Percentiles rank a stretch among this genome's conserved stretches.
Evolutionary conservation across 2,113 vertebrate species (phyloP).

Genomic region (Rhadina sibilatrix): DNA sequence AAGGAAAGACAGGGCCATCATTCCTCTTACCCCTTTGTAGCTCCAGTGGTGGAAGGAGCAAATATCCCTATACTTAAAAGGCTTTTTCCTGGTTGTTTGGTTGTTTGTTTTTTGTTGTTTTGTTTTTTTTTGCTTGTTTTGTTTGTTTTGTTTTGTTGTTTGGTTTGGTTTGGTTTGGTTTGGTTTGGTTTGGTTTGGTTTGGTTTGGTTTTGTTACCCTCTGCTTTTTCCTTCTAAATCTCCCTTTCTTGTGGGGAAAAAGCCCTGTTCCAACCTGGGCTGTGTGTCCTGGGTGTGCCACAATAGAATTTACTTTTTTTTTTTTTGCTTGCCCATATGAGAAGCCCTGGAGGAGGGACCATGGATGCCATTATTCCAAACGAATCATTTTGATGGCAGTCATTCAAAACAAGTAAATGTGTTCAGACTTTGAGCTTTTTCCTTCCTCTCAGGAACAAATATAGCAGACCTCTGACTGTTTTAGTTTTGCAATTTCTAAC

Average conservation of each 20-base stretch:
- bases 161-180: no score
- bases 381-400: neutral
- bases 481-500: neutral
- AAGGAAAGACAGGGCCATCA: rapidly evolving
- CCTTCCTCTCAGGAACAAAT: neutral
- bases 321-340: neutral
- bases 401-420: neutral
- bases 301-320: rapidly evolving
- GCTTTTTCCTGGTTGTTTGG: neutral
- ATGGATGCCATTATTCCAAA: neutral
- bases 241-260: neutral
- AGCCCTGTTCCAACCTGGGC: neutral
- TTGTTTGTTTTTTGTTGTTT: no score
- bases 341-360: rapidly evolving
- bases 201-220: no score
- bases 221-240: neutral
- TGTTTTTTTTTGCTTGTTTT: no score
- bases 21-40: rapidly evolving
- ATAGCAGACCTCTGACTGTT: neutral
- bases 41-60: neutral
- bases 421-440: neutral
- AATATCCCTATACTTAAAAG: neutral
- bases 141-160: no score
- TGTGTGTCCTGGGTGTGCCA: rapidly evolving
- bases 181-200: no score